phyloP scores from a whole-genome alignment of 2,888 invertebrate species.

The Meliscaeva auricollis region DNA sequence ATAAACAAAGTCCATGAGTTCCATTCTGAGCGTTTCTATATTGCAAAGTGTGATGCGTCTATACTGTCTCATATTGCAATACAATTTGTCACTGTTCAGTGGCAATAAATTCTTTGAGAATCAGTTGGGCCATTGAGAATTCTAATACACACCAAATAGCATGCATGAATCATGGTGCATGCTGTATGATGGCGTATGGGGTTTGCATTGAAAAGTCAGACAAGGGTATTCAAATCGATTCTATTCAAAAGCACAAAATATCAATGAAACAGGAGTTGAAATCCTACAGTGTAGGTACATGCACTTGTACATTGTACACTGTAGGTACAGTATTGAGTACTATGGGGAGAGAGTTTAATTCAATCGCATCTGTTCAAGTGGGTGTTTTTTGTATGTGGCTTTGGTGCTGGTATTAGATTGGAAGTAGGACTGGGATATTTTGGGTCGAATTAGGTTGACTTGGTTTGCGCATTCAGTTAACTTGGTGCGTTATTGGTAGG shows the following conservation, averaged over 20 bases:
- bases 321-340: not conserved
- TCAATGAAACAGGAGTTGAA: not conserved
- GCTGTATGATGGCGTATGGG: not conserved
- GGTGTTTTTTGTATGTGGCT: not conserved
- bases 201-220: constrained; percentile 9
- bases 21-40: not conserved
- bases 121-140: constrained; percentile 29
- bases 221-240: constrained; percentile 15
- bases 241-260: not conserved
- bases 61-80: constrained; percentile 30
- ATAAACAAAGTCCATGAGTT: too few relatives aligned
- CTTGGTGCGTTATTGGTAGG: not conserved
- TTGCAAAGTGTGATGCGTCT: constrained; percentile 3
- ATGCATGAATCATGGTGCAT: not conserved
- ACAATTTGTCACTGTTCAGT: constrained; percentile 6
- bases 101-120: constrained; percentile 32
- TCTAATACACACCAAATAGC: constrained; percentile 22
- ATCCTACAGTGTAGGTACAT: not conserved
- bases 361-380: not conserved
- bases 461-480: not conserved
- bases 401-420: not conserved
- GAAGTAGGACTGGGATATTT: not conserved
- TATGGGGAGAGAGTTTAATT: not conserved
- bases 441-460: not conserved
- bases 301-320: not conserved